These are phyloP conservation scores for Leptinotarsa peninsularis DNA, from an alignment of 2,888 invertebrate genomes.

Conservation along the genomic window DNA sequence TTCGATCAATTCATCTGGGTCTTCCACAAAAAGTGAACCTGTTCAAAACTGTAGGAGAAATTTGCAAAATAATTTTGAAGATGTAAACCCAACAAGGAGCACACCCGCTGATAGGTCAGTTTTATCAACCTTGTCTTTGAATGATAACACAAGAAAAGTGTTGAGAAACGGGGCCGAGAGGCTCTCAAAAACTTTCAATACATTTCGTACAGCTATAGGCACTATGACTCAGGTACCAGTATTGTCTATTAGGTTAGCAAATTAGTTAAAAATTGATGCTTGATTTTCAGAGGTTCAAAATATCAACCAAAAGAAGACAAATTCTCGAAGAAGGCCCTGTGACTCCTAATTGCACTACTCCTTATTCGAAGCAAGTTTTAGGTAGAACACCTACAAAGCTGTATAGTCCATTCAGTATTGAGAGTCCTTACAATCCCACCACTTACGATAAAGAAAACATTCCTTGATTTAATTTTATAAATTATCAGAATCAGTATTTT, in stretches of 20 bases:
- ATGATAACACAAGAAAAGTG: slow-evolving; percentile 73
- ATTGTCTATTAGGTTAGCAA: background rate
- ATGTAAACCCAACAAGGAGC: slow-evolving; percentile 42
- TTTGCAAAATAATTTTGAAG: slow-evolving; percentile 61
- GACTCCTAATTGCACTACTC: slow-evolving; percentile 66
- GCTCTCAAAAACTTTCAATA: slow-evolving; percentile 75
- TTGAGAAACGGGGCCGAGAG: slow-evolving; percentile 77
- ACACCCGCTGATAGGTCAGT: slow-evolving; percentile 56
- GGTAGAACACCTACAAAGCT: slow-evolving; percentile 79
- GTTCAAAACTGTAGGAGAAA: slow-evolving; percentile 59
- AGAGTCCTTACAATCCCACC: slow-evolving; percentile 70
- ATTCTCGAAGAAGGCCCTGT: slow-evolving; percentile 70
- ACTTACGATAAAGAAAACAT: slow-evolving; percentile 55
- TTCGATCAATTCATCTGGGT: slow-evolving; percentile 51
- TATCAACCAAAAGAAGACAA: slow-evolving; percentile 69
- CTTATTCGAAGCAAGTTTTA: slow-evolving; percentile 68
- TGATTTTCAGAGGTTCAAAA: slow-evolving; percentile 67
- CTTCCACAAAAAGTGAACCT: slow-evolving; percentile 48
- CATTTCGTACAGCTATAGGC: slow-evolving; percentile 75
- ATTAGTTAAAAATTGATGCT: background rate
- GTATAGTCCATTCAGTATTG: slow-evolving; percentile 82
- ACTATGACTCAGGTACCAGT: slow-evolving; percentile 74
- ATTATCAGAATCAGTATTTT: background rate
- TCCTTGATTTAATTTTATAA: slow-evolving; percentile 28
- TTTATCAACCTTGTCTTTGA: slow-evolving; percentile 67